Evolutionary conservation across 2,888 invertebrate genomes (phyloP).

Genomic region (Tillus elongatus): DNA sequence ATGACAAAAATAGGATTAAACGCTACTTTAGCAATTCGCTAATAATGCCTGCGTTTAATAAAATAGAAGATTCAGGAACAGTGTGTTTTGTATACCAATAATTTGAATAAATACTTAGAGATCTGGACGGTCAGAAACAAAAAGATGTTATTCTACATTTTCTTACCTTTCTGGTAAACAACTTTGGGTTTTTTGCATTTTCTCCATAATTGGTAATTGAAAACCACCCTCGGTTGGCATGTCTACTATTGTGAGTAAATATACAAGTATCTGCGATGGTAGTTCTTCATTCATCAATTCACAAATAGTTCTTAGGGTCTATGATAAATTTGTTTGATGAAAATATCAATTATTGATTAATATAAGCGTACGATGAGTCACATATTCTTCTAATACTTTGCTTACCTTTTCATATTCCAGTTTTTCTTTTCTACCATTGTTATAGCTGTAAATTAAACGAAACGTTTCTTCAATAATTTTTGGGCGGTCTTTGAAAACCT

Average conservation of each 20-base stretch:
- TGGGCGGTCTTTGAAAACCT: constrained; percentile 33
- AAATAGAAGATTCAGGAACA: too few species aligned
- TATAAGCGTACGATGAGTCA: too few species aligned
- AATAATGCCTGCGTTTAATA: too few species aligned
- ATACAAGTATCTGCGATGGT: constrained; percentile 35
- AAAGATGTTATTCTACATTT: too few species aligned
- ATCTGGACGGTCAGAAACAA: too few species aligned
- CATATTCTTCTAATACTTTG: background rate
- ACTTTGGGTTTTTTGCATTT: constrained; percentile 28
- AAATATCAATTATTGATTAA: too few species aligned
- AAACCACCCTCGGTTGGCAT: constrained; percentile 30
- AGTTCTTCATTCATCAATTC: constrained; percentile 34
- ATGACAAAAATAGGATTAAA: too few species aligned
- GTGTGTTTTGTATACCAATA: too few species aligned
- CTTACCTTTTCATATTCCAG: constrained; percentile 33
- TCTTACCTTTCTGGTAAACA: constrained; percentile 23
- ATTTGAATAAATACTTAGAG: too few species aligned
- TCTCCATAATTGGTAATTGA: constrained; percentile 25
- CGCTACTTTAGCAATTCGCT: too few species aligned
- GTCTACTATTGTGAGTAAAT: constrained; percentile 36
- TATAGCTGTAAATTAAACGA: constrained; percentile 33
- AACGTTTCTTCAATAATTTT: constrained; percentile 33
- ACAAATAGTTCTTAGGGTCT: constrained; percentile 34
- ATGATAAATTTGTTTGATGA: constrained; percentile 6
- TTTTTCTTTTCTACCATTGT: constrained; percentile 28